Base-by-base conservation (phyloP, 1,140 invertebrate genomes). In the Sitobion miscanthi region DNA sequence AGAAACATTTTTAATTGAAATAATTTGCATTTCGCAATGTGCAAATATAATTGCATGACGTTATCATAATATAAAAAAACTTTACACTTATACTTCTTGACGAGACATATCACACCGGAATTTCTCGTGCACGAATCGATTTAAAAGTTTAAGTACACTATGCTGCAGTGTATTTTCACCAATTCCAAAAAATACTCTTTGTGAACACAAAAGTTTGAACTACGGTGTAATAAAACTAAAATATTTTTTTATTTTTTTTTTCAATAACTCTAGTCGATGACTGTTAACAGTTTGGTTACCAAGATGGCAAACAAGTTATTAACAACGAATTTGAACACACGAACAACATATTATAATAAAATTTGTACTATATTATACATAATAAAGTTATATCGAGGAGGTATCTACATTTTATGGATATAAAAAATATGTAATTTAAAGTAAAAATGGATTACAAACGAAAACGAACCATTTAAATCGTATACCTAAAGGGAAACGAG, bases 1-100 rank as follows among this genome's bases (percentile, higher is more conserved):
- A 90, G 17, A 90, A 90, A 62, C 88, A 45, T 62, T 90, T 90
- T 90, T 30, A 62, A 42, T 90, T 42, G 52, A 62, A 42, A 90
- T 62, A 54, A 23, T 89, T 89, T 88, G 17, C 47, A 5, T 88
- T 49, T 88, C 20, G 17, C 9, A 30, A 35, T 87, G n/a, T 88
- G n/a, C 1, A 88, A 17, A n/a, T 88, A 49, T 87, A 87, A 85
- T 85, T 45, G 83, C 23, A 30, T 17, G 25, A 86, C 14, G 25
- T 88, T 49, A 87, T 42, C 23, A 45, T 45, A 30, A 23, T 85
- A 42, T 25, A 82, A 38, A 35, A 35, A 83, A 83, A 83, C 77
- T 38, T 38, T 23, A 20, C 7, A 38, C 2, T 35, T 69, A 69
- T 38, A 82, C 38, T 83, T 38, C 35, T 83, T 83, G 62, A 77